Conservation (phyloP, 2,797 vertebrate genomes). For the Trachops cirrhosus region DNA sequence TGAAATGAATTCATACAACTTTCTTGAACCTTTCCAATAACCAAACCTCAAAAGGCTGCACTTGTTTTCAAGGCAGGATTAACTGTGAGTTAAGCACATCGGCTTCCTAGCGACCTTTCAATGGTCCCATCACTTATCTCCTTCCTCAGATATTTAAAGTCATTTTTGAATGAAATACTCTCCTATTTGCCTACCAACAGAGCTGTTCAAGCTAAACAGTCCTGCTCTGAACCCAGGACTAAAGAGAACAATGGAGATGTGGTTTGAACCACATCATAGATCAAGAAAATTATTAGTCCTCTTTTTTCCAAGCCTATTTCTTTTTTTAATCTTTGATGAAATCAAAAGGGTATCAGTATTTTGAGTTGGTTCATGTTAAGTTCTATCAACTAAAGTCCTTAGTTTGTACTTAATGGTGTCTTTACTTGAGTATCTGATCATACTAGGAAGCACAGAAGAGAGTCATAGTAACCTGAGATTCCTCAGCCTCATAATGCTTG, state of each 20-base stretch:
- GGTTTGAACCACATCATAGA: background rate
- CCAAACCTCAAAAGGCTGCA: background rate
- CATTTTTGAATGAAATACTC: background rate
- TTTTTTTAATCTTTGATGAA: background rate
- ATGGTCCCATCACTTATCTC: background rate
- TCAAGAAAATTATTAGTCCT: background rate
- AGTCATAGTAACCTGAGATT: slow-evolving; percentile 37
- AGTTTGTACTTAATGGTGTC: background rate
- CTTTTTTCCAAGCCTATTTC: background rate
- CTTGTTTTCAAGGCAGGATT: background rate
- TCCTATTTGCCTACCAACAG: background rate
- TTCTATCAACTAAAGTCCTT: background rate
- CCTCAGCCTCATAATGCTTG: background rate
- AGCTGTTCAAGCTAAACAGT: background rate
- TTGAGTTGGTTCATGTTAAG: background rate
- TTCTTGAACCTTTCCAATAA: background rate
- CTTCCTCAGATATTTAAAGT: background rate
- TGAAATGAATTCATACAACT: background rate
- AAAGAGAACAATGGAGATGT: background rate
- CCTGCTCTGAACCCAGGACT: background rate
- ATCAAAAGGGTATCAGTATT: background rate
- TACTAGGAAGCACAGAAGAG: slow-evolving; percentile 23
- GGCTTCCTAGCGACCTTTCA: background rate
- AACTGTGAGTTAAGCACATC: background rate
- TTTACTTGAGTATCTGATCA: slow-evolving; percentile 12